phyloP scores from a whole-genome alignment of 2,113 vertebrate species.

The Arothron firmamentum region DNA sequence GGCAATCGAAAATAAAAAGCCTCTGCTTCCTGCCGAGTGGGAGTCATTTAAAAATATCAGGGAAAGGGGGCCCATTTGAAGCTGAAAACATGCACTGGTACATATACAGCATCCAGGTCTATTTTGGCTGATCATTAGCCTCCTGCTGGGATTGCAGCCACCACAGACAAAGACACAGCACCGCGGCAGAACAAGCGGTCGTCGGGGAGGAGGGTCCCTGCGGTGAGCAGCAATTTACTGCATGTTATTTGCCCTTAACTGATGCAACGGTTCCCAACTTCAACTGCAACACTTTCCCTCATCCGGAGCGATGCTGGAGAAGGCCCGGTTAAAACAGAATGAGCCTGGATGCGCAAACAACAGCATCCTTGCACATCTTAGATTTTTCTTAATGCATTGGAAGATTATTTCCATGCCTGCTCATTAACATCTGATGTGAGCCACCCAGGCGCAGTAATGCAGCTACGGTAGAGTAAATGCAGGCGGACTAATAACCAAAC shows the following conservation, averaged over 20 bases:
- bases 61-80: slow-evolving; percentile 16
- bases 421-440: slow-evolving; percentile 1
- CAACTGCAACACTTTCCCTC: too few species aligned
- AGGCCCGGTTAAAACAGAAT: too few species aligned
- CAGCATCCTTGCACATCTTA: too few species aligned
- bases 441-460: slow-evolving; percentile 7
- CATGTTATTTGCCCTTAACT: slow-evolving; percentile 37
- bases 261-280: slow-evolving; percentile 35
- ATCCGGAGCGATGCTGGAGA: too few species aligned
- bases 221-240: slow-evolving; percentile 15
- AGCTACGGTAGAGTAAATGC: slow-evolving; percentile 26
- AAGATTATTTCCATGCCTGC: too few species aligned
- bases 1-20: slow-evolving; percentile 18
- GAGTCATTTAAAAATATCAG: slow-evolving; percentile 1
- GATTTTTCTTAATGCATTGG: too few species aligned
- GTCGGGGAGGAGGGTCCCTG: slow-evolving; percentile 33
- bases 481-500: neutral
- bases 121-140: slow-evolving; percentile 11
- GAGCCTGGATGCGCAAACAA: too few species aligned
- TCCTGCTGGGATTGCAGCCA: slow-evolving; percentile 34
- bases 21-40: slow-evolving; percentile 4
- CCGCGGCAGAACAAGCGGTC: slow-evolving; percentile 22
- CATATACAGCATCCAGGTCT: slow-evolving; percentile 10
- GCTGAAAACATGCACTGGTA: neutral
- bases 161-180: slow-evolving; percentile 4